Percentiles rank a stretch among this genome's conserved stretches.
Evolutionary conservation across 2,888 invertebrate species (phyloP).

Genomic region (Craniophora ligustri): DNA sequence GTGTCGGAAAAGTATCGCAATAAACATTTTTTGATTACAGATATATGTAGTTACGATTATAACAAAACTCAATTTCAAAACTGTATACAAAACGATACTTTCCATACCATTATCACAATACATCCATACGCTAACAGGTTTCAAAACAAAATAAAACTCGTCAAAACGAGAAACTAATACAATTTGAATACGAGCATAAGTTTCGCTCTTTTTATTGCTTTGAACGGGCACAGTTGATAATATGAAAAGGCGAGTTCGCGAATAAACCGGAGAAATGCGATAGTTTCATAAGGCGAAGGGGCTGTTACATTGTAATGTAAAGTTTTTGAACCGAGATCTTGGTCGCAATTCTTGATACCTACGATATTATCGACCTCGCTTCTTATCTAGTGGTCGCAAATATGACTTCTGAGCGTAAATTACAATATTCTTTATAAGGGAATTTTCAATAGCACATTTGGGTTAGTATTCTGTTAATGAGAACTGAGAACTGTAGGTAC

Average conservation of each 20-base stretch:
- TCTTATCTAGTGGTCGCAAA: too few relatives aligned
- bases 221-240: conserved; percentile 9
- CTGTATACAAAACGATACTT: neutral
- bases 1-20: too few relatives aligned
- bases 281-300: neutral
- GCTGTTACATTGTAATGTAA: conserved; percentile 2
- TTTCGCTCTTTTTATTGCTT: conserved; percentile 34
- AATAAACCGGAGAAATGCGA: conserved; percentile 1
- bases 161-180: conserved; percentile 27
- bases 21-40: too few relatives aligned
- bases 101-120: neutral
- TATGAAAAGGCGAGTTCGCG: conserved; percentile 5
- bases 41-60: too few relatives aligned
- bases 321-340: conserved; percentile 5
- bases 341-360: too few relatives aligned
- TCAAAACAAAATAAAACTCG: conserved; percentile 14
- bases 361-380: too few relatives aligned
- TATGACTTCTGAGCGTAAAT: too few relatives aligned
- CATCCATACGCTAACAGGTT: conserved; percentile 5
- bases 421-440: too few relatives aligned
- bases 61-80: neutral
- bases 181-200: conserved; percentile 33
- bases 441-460: too few relatives aligned
- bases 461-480: too few relatives aligned
- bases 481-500: too few relatives aligned